A percentile compares a stretch with the other conserved stretches of the same genome.
Conservation (phyloP, 2,113 vertebrate species). For the Blennius ocellaris region DNA sequence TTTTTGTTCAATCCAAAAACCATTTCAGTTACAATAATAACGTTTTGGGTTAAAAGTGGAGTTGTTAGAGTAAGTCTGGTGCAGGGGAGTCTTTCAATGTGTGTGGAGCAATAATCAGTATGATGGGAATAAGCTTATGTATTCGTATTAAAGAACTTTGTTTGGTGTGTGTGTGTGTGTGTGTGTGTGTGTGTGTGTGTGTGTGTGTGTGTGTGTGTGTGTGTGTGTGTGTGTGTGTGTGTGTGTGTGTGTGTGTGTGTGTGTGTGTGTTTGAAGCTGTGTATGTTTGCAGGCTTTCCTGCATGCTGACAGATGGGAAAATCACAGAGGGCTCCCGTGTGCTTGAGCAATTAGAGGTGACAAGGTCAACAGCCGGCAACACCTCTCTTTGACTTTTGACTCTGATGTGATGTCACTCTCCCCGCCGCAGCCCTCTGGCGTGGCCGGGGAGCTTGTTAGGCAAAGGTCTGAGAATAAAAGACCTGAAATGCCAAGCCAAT, state of each 20-base stretch:
- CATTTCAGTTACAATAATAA: too few relatives aligned
- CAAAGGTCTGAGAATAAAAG: slow-evolving; percentile 59
- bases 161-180: too few relatives aligned
- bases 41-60: too few relatives aligned
- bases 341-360: slow-evolving; percentile 54
- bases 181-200: too few relatives aligned
- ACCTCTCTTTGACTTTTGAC: slow-evolving; percentile 61
- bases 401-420: slow-evolving; percentile 49
- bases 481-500: slow-evolving; percentile 68
- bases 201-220: too few relatives aligned
- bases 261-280: neutral
- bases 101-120: neutral
- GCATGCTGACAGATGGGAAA: slow-evolving; percentile 51
- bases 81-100: neutral
- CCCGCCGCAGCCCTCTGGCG: slow-evolving; percentile 18
- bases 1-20: too few relatives aligned
- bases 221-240: too few relatives aligned
- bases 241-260: neutral
- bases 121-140: neutral
- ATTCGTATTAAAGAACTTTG: neutral
- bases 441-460: slow-evolving; percentile 63
- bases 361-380: slow-evolving; percentile 52
- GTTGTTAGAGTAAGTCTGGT: too few relatives aligned
- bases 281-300: slow-evolving; percentile 10
- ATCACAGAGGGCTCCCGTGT: slow-evolving; percentile 22